phyloP scores from a whole-genome alignment of 2,888 invertebrate genomes.

The Pseudolycoriella hygida region DNA sequence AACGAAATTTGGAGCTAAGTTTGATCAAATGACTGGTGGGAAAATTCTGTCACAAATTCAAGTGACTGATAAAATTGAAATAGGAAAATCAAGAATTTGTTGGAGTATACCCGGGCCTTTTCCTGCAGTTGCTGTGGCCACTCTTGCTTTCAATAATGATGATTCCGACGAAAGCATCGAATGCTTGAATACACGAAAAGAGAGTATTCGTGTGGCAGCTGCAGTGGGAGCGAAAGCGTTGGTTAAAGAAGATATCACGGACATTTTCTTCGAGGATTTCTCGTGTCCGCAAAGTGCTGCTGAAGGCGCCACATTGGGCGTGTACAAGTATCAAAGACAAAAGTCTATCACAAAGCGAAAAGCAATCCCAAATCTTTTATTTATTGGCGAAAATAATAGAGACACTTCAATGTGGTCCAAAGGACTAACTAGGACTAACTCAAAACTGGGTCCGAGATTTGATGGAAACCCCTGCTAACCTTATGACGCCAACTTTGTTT shows the following conservation, averaged over 20 bases:
- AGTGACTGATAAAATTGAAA: no score
- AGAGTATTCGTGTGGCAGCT: conserved; percentile 52
- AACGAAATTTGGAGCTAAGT: no score
- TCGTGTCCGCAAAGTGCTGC: conserved; percentile 63
- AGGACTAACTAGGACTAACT: conserved; percentile 47
- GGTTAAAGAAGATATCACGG: conserved; percentile 32
- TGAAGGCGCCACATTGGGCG: conserved; percentile 51
- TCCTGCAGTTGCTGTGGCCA: no score
- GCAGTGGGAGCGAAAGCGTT: conserved; percentile 40
- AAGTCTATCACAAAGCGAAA: conserved; percentile 18
- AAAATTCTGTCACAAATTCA: no score
- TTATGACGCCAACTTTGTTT: conserved; percentile 56
- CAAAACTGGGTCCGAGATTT: conserved; percentile 53
- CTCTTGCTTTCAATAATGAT: no score
- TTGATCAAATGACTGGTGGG: no score
- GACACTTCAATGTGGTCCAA: conserved; percentile 44
- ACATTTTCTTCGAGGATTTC: conserved; percentile 54
- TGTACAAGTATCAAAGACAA: conserved; percentile 44
- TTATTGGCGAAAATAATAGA: conserved; percentile 23
- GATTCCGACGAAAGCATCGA: no score
- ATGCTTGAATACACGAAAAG: conserved; percentile 26
- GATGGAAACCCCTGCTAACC: conserved; percentile 58
- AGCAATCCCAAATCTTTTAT: conserved; percentile 20
- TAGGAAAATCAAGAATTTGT: no score
- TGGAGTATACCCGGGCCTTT: no score